These are phyloP conservation scores for Chloebia gouldiae DNA, from an alignment of 2,113 vertebrate genomes.

Conservation along the genomic window DNA sequence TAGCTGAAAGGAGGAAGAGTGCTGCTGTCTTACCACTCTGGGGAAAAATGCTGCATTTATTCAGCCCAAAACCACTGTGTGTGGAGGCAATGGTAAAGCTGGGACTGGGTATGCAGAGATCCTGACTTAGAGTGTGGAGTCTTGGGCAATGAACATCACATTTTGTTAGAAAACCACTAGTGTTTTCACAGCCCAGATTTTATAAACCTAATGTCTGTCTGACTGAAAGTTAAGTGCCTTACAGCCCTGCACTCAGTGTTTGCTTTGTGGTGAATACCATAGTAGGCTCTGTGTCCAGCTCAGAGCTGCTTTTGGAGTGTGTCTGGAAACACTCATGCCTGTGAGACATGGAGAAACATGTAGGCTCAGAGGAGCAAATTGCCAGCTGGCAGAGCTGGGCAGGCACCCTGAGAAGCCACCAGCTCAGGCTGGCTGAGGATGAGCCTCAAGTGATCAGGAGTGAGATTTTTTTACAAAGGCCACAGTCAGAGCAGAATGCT, in stretches of 20 bases:
- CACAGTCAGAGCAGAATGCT: neutral
- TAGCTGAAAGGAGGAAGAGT: neutral
- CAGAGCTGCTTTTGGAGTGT: neutral
- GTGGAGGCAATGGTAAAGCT: neutral
- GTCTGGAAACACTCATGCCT: neutral
- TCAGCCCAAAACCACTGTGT: accelerated
- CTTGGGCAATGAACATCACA: neutral
- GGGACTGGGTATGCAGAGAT: neutral
- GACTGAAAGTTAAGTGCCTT: neutral
- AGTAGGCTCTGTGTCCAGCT: neutral
- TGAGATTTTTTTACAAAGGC: neutral
- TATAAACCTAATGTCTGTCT: neutral
- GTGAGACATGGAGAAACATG: neutral
- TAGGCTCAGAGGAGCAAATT: neutral
- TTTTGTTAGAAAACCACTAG: neutral
- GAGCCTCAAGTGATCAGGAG: neutral
- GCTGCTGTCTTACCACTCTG: neutral
- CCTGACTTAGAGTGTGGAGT: neutral
- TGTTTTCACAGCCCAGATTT: neutral
- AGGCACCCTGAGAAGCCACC: neutral
- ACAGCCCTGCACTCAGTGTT: neutral
- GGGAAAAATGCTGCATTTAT: neutral
- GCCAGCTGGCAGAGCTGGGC: neutral
- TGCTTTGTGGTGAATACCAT: neutral
- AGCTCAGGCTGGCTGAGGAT: neutral